Percentiles rank a stretch among this genome's conserved stretches.
Conservation (phyloP, 2,888 invertebrate genomes). For the Agriotes lineatus region DNA sequence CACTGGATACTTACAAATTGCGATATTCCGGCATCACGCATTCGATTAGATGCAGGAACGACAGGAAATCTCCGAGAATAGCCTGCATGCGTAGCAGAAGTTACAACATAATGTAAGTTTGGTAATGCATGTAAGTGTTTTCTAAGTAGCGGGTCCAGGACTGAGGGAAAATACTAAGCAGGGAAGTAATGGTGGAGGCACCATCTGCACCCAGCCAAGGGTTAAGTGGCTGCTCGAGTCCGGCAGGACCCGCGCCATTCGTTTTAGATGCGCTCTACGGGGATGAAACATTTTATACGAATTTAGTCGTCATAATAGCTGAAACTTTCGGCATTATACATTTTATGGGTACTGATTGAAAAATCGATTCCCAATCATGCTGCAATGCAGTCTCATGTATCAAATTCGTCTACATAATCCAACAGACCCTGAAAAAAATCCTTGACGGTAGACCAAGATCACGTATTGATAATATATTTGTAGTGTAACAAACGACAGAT, state of each 20-base stretch:
- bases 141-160: slow-evolving; percentile 55
- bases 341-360: slow-evolving; percentile 3
- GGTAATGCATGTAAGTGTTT: slow-evolving; percentile 60
- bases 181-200: slow-evolving; percentile 52
- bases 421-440: too few species aligned
- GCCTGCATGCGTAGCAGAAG: slow-evolving; percentile 32
- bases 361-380: neutral
- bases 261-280: slow-evolving; percentile 27
- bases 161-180: slow-evolving; percentile 54
- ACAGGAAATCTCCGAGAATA: slow-evolving; percentile 2
- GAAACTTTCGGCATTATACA: slow-evolving; percentile 3
- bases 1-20: neutral
- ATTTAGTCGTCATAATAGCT: slow-evolving; percentile 22
- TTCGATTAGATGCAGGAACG: slow-evolving; percentile 18
- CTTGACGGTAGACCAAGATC: too few species aligned
- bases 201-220: slow-evolving; percentile 55
- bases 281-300: slow-evolving; percentile 32
- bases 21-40: neutral
- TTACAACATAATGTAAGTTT: slow-evolving; percentile 38
- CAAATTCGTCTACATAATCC: too few species aligned
- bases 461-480: too few species aligned
- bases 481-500: too few species aligned
- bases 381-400: too few species aligned
- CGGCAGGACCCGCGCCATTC: slow-evolving; percentile 42
- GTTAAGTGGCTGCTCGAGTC: slow-evolving; percentile 53